Conservation (phyloP, 2,888 invertebrate species). For the Mimas tiliae region DNA sequence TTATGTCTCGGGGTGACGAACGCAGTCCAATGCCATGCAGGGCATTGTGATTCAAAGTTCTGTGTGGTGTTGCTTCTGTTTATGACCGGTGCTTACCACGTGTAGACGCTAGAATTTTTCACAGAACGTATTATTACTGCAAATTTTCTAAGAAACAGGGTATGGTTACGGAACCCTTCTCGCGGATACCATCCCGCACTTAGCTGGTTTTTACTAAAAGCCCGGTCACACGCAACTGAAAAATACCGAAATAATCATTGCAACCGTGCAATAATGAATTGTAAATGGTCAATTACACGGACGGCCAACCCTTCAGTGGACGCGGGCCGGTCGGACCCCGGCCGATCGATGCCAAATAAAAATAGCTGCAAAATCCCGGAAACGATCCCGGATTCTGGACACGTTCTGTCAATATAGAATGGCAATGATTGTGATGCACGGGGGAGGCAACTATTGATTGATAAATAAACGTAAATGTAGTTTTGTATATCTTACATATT, state of each 20-base stretch:
- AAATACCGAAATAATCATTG: slow-evolving; percentile 29
- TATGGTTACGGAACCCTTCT: no score
- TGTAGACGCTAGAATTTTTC: no score
- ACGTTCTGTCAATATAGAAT: slow-evolving; percentile 82
- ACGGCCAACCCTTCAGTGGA: slow-evolving; percentile 75
- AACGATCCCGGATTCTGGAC: slow-evolving; percentile 72
- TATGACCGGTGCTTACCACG: no score
- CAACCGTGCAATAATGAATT: slow-evolving; percentile 74
- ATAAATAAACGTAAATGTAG: slow-evolving; percentile 59
- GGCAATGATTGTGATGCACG: slow-evolving; percentile 82
- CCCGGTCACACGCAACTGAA: not conserved
- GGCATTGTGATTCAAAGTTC: no score
- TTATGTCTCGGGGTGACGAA: no score
- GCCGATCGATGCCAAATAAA: slow-evolving; percentile 78
- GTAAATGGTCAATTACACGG: slow-evolving; percentile 81
- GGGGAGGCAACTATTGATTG: slow-evolving; percentile 67
- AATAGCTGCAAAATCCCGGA: slow-evolving; percentile 79
- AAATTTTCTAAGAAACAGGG: no score
- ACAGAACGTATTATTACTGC: no score
- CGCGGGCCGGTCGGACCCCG: slow-evolving; percentile 56
- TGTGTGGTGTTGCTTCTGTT: no score
- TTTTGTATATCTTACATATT: slow-evolving; percentile 4
- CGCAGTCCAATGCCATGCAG: no score
- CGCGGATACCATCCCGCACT: no score
- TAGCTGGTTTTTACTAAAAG: not conserved